Evolutionary conservation across 2,113 vertebrate genomes (phyloP), one percentile per base, ranked within the genome.

Genomic region (Tupaia chinensis): DNA sequence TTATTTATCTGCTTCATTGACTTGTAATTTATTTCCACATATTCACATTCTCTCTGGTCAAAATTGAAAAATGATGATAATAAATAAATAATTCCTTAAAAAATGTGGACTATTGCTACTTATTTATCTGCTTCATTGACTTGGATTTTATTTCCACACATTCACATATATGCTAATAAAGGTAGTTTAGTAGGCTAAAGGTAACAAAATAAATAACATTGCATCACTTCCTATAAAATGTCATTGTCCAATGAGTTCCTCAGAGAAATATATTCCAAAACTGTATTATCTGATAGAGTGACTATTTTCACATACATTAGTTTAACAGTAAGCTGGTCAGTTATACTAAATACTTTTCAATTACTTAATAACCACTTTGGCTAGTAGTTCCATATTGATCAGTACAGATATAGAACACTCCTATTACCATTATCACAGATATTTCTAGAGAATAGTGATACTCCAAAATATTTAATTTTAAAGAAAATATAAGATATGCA

Each of bases 401-500:
- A 27, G 2, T 7, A 77, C 3, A 79, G 16, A 88, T 16, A 56
- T 3, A 78, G 25, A 63, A 9, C 11, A 92, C 6, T 58, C 34
- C 7, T 77, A 19, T 27, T 63, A n/a, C 13, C 32, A 44, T 56
- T 76, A 20, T 13, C 70, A 44, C 54, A 73, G 25, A 91, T 90
- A 85, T 44, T 58, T 32, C 11, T 23, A 6, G 27, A 16, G 12
- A 11, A 2, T 3, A 63, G 1, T 1, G 77, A 68, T 81, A 44
- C 25, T 93, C 74, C 63, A 80, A 84, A 90, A 29, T 73, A 2
- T 27, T 2, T 84, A 69, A 82, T 85, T 76, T 88, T 74, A 94
- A 88, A 61, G 15, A 29, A 88, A 92, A 93, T 76, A 34, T 13
- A 87, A 93, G 44, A 66, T n/a, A 58, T 60, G 2, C 53, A 66